Base-by-base conservation (phyloP, 2,888 invertebrate species). In the Papilio protenor region DNA sequence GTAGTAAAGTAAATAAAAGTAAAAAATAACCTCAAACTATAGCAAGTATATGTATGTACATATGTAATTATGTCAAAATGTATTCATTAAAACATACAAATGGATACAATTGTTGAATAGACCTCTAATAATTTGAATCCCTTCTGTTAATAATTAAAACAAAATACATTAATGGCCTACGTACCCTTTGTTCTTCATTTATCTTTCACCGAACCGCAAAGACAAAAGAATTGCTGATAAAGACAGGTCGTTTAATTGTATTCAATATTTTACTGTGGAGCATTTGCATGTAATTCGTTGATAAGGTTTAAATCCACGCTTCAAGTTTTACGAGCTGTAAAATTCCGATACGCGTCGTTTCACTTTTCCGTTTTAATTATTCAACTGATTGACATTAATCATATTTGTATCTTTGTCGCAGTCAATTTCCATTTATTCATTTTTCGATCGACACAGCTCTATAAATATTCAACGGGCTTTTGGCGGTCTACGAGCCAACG, bases 121-220 rank as follows among this genome's bases (percentile, higher is more conserved):
- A n/a, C 61, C 6, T 11, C 40, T 40, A 11, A 45, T 40, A 66
- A 66, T 66, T 21, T 45, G 12, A 61, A 64, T 64, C 33, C 33
- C 64, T 64, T 64, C 8, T 40, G 8, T 64, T 64, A 64, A 64
- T 64, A 64, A 64, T 64, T 64, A 64, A 64, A 64, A 61, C 27
- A 27, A 61, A 64, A 64, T 40, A 64, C 6, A 64, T 40, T 40
- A 64, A 64, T 64, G 18, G 33, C 12, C 33, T 6, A 45, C 40
- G n/a, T 21, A 21, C n/a, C 40, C 45, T 66, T 66, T 66, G 40
- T 66, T 66, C 66, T 4, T n/a, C 64, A 64, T 64, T 64, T 18
- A 33, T 18, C 40, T 64, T 64, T 40, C 33, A 40, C 18, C 18
- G 64, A 64, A n/a, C 23, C 64, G 40, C 27, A 40, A 18, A 40